Evolutionary conservation across 2,888 invertebrate genomes (phyloP).

Genomic region (Tubiluchus corallicola): DNA sequence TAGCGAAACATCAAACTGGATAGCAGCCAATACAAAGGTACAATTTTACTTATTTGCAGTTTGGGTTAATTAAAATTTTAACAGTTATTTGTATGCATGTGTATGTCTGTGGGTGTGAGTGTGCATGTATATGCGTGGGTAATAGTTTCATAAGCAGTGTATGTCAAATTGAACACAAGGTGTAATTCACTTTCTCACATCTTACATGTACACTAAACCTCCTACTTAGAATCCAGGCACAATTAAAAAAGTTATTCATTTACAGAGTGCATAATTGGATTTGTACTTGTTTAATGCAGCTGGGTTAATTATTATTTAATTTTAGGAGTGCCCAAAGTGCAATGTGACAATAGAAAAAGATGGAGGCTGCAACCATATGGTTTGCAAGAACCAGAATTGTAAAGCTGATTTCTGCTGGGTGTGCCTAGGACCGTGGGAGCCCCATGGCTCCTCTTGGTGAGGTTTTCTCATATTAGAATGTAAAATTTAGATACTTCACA

Average conservation of each 20-base stretch:
- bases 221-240: too few relatives aligned
- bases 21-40: conserved; percentile 90
- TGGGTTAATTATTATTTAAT: conserved; percentile 66
- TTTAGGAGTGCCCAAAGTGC: conserved; percentile 69
- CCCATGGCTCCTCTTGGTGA: conserved; percentile 85
- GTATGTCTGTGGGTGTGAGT: background rate
- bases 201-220: too few relatives aligned
- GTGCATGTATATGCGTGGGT: background rate
- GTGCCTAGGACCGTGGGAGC: conserved; percentile 95
- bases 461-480: too few relatives aligned
- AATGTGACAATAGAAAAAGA: conserved; percentile 99
- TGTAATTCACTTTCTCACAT: too few relatives aligned
- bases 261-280: too few relatives aligned
- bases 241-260: too few relatives aligned
- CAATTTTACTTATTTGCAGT: conserved; percentile 5
- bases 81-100: background rate
- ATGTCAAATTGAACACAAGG: too few relatives aligned
- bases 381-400: conserved; percentile 51
- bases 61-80: background rate
- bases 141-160: too few relatives aligned
- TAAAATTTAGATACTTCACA: too few relatives aligned
- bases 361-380: conserved; percentile 98
- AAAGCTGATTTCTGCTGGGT: conserved; percentile 99
- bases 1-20: conserved; percentile 97
- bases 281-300: too few relatives aligned